Conservation (phyloP, 2,113 vertebrate genomes). For the Labeo catla region DNA sequence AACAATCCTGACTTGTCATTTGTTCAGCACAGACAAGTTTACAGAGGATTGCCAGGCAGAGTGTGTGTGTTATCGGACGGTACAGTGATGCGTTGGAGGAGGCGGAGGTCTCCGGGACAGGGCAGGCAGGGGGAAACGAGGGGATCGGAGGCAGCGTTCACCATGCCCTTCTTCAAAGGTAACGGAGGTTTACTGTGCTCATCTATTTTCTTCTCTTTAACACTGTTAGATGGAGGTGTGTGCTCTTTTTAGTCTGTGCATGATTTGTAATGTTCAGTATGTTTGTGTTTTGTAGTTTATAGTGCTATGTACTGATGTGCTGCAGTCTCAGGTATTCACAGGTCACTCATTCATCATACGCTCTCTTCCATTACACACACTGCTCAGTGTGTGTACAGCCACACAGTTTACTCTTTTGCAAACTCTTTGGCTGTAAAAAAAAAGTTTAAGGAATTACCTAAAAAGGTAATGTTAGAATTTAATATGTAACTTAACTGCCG, state of each 20-base stretch:
- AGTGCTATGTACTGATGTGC: conserved; percentile 20
- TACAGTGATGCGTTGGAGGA: conserved; percentile 68
- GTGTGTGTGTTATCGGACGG: conserved; percentile 24
- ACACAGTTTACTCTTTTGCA: neutral
- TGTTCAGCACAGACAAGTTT: conserved; percentile 19
- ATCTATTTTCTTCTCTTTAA: neutral
- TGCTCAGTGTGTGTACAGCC: neutral
- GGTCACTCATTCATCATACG: conserved; percentile 18
- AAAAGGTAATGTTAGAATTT: neutral
- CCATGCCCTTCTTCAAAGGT: conserved; percentile 70
- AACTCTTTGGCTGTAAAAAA: conserved; percentile 5
- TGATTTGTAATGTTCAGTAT: conserved; percentile 18
- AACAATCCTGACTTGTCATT: conserved; percentile 19
- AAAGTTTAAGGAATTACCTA: neutral
- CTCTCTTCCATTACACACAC: neutral
- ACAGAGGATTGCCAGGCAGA: conserved; percentile 11
- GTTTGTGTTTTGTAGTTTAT: conserved; percentile 10
- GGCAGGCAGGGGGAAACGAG: conserved; percentile 62
- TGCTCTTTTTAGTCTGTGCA: neutral
- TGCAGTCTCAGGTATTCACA: neutral
- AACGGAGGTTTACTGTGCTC: conserved; percentile 25
- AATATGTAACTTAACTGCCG: too few species aligned
- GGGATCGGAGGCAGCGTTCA: conserved; percentile 58
- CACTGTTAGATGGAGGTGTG: conserved; percentile 12
- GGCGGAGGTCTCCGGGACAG: conserved; percentile 65